These are phyloP conservation scores for Caligus rogercresseyi DNA, from an alignment of 1,140 invertebrate species.

Conservation along the genomic window DNA sequence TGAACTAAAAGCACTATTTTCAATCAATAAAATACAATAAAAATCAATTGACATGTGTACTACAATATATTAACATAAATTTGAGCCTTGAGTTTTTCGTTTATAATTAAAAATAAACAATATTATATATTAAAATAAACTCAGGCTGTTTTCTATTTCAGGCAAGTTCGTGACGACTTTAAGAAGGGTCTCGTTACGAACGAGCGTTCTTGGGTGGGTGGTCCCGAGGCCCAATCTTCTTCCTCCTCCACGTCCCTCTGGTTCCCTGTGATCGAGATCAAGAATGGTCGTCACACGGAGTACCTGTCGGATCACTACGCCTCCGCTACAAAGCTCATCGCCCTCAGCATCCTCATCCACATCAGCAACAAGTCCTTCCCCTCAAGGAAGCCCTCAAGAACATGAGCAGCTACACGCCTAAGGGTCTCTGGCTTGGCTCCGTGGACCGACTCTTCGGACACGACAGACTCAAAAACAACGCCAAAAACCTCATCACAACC, in stretches of 20 bases:
- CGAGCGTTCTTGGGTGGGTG: not conserved
- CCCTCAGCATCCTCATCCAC: not conserved
- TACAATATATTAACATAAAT: no score
- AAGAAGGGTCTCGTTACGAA: not conserved
- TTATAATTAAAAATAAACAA: no score
- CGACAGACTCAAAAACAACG: not conserved
- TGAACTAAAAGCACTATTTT: no score
- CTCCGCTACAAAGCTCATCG: not conserved
- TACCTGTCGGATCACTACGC: not conserved
- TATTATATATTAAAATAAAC: no score
- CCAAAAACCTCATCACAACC: not conserved
- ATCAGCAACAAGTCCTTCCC: not conserved
- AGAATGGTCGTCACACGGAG: not conserved
- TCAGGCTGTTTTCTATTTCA: no score
- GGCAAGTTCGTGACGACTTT: not conserved
- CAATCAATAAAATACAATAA: no score
- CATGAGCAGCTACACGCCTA: not conserved
- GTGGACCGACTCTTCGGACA: not conserved
- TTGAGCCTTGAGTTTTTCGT: no score
- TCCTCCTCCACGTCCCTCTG: not conserved
- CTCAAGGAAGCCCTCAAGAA: not conserved
- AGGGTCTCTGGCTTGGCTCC: not conserved
- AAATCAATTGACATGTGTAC: no score
- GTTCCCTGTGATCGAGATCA: not conserved
- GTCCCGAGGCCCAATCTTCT: not conserved